Percentiles rank a stretch among this genome's conserved stretches.
Evolutionary conservation across 2,113 vertebrate species (phyloP).

Genomic region (Collichthys lucidus): DNA sequence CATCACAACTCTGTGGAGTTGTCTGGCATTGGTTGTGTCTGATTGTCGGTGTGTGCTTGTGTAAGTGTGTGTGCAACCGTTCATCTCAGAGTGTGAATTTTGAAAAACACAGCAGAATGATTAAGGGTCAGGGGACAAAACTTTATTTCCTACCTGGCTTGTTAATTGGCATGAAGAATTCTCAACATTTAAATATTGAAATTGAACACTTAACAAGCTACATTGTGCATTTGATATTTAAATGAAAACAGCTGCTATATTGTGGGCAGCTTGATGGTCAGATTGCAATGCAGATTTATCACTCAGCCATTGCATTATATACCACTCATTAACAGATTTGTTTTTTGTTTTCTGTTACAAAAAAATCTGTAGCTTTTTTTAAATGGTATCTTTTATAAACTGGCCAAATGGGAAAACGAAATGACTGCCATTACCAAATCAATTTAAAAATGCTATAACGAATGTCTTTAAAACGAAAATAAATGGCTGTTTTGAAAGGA

Average conservation of each 20-base stretch:
- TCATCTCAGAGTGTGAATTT: constrained; percentile 17
- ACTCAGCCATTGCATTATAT: neutral
- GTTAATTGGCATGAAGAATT: constrained; percentile 38
- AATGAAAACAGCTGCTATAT: neutral
- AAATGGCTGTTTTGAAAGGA: neutral
- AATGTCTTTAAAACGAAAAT: neutral
- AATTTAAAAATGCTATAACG: constrained; percentile 1
- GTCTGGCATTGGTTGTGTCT: constrained; percentile 50
- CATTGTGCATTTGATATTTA: neutral
- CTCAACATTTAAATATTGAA: constrained; percentile 5
- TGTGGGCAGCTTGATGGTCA: neutral
- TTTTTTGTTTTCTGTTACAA: too few relatives aligned
- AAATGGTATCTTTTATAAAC: neutral
- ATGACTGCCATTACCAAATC: neutral
- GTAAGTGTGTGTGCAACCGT: constrained; percentile 15
- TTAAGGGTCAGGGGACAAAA: constrained; percentile 23
- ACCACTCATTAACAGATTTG: neutral
- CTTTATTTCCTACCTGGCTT: constrained; percentile 35
- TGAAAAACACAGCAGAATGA: constrained; percentile 32
- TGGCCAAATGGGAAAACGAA: neutral
- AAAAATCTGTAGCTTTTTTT: neutral
- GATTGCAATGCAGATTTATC: neutral
- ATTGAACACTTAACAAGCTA: neutral
- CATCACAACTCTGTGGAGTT: constrained; percentile 67
- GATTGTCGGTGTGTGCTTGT: constrained; percentile 11